Evolutionary conservation across 2,113 vertebrate genomes (phyloP).

Genomic region (Scomber scombrus): DNA sequence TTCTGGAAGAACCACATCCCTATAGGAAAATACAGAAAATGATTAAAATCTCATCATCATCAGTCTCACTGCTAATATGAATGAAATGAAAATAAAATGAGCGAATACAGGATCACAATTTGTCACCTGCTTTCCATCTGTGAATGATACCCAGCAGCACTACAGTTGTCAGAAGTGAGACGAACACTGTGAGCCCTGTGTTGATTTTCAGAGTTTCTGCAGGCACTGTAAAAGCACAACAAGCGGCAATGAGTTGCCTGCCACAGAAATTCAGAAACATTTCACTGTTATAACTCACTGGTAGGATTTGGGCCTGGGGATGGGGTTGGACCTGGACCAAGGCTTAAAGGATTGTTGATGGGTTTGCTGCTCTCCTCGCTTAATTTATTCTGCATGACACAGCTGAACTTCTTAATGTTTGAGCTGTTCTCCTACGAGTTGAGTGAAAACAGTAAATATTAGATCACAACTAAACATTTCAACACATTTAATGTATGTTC

Average conservation of each 20-base stretch:
- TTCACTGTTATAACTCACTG: conserved; percentile 4
- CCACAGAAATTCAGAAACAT: neutral
- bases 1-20: conserved; percentile 74
- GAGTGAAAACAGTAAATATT: too few relatives aligned
- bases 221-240: neutral
- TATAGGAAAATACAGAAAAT: conserved; percentile 16
- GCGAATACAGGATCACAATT: neutral
- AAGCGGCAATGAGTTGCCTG: neutral
- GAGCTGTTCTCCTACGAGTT: neutral
- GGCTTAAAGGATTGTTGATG: neutral
- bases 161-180: neutral
- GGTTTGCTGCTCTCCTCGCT: conserved; percentile 12
- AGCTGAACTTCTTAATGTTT: neutral
- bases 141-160: neutral
- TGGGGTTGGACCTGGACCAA: too few relatives aligned
- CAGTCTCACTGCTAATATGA: too few relatives aligned
- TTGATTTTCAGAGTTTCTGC: neutral
- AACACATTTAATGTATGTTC: too few relatives aligned
- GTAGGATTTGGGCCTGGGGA: too few relatives aligned
- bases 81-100: too few relatives aligned
- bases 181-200: conserved; percentile 19
- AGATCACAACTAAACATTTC: too few relatives aligned
- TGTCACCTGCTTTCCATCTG: conserved; percentile 57
- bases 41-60: neutral
- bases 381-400: conserved; percentile 54